phyloP scores from a whole-genome alignment of 64 coral and sea anemone species.

The Trachythela sp. region DNA sequence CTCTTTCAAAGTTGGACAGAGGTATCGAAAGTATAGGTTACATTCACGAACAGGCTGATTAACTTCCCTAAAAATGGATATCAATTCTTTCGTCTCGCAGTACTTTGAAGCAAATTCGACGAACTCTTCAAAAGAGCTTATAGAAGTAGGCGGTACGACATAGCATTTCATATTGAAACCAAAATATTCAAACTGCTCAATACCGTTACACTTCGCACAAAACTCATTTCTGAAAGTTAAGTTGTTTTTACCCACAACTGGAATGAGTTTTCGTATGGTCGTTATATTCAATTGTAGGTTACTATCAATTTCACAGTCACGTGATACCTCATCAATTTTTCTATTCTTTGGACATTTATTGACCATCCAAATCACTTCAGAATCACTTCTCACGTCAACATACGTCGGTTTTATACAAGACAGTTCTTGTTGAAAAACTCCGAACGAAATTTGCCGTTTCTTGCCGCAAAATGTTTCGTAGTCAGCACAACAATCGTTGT shows the following conservation, averaged over 20 bases:
- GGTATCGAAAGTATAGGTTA: background rate
- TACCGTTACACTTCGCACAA: background rate
- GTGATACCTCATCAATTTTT: background rate
- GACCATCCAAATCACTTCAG: background rate
- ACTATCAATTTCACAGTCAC: background rate
- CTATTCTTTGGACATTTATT: background rate
- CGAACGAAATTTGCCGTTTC: background rate
- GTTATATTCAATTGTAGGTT: background rate
- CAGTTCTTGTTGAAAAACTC: background rate
- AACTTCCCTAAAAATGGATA: background rate
- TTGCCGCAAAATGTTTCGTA: background rate
- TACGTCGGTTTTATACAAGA: background rate
- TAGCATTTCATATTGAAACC: background rate
- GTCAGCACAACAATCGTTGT: background rate
- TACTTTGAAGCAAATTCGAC: background rate
- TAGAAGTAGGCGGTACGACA: background rate
- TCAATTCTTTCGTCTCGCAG: too few relatives aligned
- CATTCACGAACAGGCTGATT: background rate
- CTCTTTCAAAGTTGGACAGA: too few relatives aligned
- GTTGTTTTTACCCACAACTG: background rate
- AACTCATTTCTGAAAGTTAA: background rate
- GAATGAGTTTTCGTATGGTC: background rate
- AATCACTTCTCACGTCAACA: background rate
- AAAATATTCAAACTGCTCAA: background rate
- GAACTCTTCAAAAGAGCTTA: background rate